These are phyloP conservation scores for Embidobia sp. DNA, from an alignment of 2,888 invertebrate genomes.

Conservation along the genomic window DNA sequence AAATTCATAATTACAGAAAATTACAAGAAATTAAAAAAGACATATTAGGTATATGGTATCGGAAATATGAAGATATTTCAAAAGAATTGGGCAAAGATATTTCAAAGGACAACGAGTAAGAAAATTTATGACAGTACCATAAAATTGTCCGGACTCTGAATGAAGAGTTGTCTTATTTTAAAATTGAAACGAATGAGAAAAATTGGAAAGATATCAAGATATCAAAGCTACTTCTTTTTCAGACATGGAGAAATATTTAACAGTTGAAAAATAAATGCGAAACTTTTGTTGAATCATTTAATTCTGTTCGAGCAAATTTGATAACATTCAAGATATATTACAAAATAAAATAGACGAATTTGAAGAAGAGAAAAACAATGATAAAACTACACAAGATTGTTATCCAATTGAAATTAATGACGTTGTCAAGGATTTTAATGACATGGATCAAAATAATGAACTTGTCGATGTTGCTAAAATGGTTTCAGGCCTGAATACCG, in stretches of 20 bases:
- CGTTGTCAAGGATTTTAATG: not conserved
- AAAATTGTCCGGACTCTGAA: no score
- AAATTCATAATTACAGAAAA: no score
- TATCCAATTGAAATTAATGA: not conserved
- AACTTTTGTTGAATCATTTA: conserved; percentile 59
- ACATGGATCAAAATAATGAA: not conserved
- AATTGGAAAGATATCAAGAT: no score
- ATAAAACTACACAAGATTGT: conserved; percentile 17
- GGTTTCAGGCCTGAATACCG: not conserved
- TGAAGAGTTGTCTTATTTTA: no score
- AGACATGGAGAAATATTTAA: conserved; percentile 62
- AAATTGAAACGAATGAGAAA: no score
- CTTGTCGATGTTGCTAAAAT: not conserved
- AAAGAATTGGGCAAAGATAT: no score
- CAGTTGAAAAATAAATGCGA: conserved; percentile 63
- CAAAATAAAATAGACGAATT: conserved; percentile 8
- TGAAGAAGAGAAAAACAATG: conserved; percentile 12
- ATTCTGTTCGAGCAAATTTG: not conserved
- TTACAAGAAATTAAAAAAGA: no score
- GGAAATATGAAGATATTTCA: no score
- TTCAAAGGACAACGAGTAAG: no score
- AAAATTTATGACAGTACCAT: no score
- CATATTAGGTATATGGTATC: no score
- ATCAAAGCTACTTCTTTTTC: conserved; percentile 15
- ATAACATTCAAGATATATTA: not conserved